Evolutionary conservation across 64 coral and sea anemone species (phyloP), one percentile per base, ranked within the genome.

Genomic region (Acropora yongei): DNA sequence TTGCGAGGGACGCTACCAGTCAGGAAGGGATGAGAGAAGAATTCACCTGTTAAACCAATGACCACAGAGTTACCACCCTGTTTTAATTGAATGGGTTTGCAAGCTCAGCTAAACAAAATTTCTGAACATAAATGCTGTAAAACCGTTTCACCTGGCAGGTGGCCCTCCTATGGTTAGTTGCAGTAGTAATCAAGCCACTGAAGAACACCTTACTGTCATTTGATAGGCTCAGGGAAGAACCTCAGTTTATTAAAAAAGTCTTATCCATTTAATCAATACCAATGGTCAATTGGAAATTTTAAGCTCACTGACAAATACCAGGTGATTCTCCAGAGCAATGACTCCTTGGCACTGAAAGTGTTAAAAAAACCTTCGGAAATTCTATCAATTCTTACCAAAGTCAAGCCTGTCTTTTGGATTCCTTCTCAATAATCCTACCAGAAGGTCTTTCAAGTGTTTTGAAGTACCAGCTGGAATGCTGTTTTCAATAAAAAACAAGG

Each of bases 401-500:
- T 98, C 93, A 77, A 98, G 87, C 74, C 96, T 93, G 78, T 98
- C 96, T 80, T 75, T 84, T 18, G 96, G 93, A 57, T 95, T 98
- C 77, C 96, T 81, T 90, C 88, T 95, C 49, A 98, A 65, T 68
- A 98, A 72, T 57, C 93, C 82, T 72, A 92, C 55, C 14, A 98
- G 60, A 66, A 98, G 80, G 72, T 98, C 90, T 74, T 95, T 90
- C 40, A 95, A 87, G n/a, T 90, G 76, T 5, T 46, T 63, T 44
- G 96, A 98, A 14, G 96, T 95, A 71, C 94, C 93, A 83, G 90
- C 91, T 63, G 96, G 96, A 88, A 98, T 98, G 67, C 96, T 98
- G 63, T 66, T 48, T 45, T 48, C 6, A 48, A 17, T 45, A 5
- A 18, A 76, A 46, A 41, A 18, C 42, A 76, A 40, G n/a, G 72